A percentile compares a stretch with the other conserved stretches of the same genome.
These are phyloP conservation scores for Crocidura indochinensis DNA, from an alignment of 2,797 vertebrate species.

Conservation along the genomic window DNA sequence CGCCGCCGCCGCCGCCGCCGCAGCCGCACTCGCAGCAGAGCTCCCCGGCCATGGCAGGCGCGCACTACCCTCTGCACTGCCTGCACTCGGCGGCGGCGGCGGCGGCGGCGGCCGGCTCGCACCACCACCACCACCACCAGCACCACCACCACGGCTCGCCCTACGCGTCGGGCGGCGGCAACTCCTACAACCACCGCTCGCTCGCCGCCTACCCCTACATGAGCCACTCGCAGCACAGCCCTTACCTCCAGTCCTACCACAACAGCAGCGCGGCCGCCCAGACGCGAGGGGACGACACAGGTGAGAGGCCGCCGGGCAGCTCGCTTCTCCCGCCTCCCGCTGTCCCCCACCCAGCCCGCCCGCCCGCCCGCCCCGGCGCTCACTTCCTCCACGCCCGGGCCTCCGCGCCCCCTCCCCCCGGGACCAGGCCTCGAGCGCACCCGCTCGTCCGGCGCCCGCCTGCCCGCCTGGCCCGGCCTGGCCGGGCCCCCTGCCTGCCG, in stretches of 20 bases:
- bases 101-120: conserved; percentile 87
- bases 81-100: conserved; percentile 94
- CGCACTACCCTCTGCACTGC: conserved; percentile 99
- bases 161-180: conserved; percentile 90
- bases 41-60: conserved; percentile 98
- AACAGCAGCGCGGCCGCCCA: conserved; percentile 95
- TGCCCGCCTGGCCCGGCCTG: conserved; percentile 70
- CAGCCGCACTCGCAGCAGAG: conserved; percentile 89
- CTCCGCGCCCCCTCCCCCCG: conserved; percentile 76
- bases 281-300: conserved; percentile 97
- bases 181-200: conserved; percentile 96
- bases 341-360: conserved; percentile 71
- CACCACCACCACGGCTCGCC: conserved; percentile 95
- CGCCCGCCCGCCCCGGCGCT: conserved; percentile 63
- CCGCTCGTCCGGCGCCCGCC: conserved; percentile 78
- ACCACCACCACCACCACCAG: conserved; percentile 96
- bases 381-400: conserved; percentile 75
- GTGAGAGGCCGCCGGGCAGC: conserved; percentile 92
- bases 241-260: conserved; percentile 98
- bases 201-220: conserved; percentile 98
- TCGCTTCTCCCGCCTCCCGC: conserved; percentile 76
- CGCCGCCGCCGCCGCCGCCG: conserved; percentile 58
- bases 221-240: conserved; percentile 98
- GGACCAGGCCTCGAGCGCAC: conserved; percentile 71
- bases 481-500: conserved; percentile 62